A percentile compares a stretch with the other conserved stretches of the same genome.
Evolutionary conservation across 2,113 vertebrate genomes (phyloP).

Genomic region (Hippolais icterina): DNA sequence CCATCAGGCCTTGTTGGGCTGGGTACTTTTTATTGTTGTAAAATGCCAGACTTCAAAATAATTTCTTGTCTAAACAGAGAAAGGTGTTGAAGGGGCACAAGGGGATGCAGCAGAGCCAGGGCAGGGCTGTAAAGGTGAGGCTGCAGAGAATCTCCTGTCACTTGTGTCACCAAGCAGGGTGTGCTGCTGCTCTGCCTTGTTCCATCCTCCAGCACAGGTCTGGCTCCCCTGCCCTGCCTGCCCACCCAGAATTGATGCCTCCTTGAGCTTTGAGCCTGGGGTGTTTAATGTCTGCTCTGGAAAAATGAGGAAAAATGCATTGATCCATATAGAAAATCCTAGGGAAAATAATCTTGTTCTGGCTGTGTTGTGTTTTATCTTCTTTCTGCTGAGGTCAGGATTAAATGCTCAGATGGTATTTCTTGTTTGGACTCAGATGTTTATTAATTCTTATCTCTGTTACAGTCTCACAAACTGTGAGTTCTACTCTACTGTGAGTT

Average conservation of each 20-base stretch:
- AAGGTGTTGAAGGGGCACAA: not conserved
- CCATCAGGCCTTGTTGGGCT: not conserved
- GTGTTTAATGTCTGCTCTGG: not conserved
- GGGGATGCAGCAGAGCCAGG: not conserved
- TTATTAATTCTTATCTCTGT: not conserved
- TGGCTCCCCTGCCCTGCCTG: not conserved
- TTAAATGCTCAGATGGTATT: not conserved
- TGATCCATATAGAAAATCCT: not conserved
- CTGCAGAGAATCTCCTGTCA: not conserved
- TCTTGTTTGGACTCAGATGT: not conserved
- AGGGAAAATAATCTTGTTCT: not conserved
- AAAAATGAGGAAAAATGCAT: not conserved
- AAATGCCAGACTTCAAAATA: not conserved
- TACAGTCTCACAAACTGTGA: not conserved
- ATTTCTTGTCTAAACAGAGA: not conserved
- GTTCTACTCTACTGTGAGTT: too few relatives aligned
- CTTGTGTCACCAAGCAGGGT: not conserved
- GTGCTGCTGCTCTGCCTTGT: not conserved
- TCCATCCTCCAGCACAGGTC: not conserved
- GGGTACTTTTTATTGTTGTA: not conserved
- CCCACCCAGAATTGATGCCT: not conserved
- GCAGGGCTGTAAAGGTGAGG: not conserved
- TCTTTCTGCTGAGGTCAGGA: not conserved
- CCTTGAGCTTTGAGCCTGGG: not conserved
- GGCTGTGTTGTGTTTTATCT: not conserved